These are phyloP conservation scores for Porites lutea DNA, from an alignment of 64 coral and sea anemone species.

Conservation along the genomic window DNA sequence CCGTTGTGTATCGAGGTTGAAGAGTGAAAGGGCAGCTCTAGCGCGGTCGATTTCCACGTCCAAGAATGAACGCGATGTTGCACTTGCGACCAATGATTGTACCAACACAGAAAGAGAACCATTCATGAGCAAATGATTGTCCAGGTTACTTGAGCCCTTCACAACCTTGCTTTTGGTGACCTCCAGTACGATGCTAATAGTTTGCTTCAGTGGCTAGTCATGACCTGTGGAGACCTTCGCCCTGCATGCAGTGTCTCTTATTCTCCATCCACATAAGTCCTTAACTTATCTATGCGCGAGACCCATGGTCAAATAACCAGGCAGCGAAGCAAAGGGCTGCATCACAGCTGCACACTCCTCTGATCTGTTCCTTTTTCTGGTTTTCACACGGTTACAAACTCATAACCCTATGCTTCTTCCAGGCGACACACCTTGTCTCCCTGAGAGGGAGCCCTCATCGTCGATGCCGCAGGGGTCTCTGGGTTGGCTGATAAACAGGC, in stretches of 20 bases:
- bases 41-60: too few species aligned
- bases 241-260: conserved; percentile 44
- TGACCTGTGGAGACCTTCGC: too few species aligned
- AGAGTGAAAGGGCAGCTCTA: too few species aligned
- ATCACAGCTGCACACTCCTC: conserved; percentile 36
- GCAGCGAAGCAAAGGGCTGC: conserved; percentile 51
- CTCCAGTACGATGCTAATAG: too few species aligned
- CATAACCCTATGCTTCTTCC: background rate
- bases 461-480: background rate
- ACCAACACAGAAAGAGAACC: too few species aligned
- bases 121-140: too few species aligned
- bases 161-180: too few species aligned
- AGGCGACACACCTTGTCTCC: background rate
- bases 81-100: too few species aligned
- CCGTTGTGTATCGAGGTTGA: too few species aligned
- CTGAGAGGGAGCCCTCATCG: background rate
- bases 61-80: too few species aligned
- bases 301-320: conserved; percentile 78
- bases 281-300: conserved; percentile 3
- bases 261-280: background rate
- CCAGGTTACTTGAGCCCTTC: too few species aligned
- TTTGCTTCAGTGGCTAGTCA: too few species aligned
- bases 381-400: conserved; percentile 32
- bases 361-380: background rate
- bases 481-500: background rate